Evolutionary conservation across 1,140 invertebrate species (phyloP).

Genomic region (Acyrthosiphon pisum): DNA sequence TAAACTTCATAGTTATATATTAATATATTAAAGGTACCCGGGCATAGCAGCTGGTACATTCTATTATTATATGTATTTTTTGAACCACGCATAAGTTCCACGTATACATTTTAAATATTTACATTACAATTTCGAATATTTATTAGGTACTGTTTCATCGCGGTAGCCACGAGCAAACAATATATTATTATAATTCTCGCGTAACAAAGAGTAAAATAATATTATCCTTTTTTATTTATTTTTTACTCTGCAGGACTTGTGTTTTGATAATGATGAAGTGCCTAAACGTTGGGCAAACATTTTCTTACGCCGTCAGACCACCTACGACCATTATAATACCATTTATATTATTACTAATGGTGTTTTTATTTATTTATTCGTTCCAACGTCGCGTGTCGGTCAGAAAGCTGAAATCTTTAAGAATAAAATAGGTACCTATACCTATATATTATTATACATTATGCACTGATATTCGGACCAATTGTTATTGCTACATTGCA

Average conservation of each 20-base stretch:
- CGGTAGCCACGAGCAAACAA: not conserved
- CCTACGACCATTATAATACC: no score
- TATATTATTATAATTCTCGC: not conserved
- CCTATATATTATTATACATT: not conserved
- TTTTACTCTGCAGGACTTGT: not conserved
- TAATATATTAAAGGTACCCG: not conserved
- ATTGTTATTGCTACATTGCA: not conserved
- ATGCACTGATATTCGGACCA: not conserved
- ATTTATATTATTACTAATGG: not conserved
- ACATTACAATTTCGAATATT: not conserved
- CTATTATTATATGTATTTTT: not conserved
- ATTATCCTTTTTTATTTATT: not conserved
- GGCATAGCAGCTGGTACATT: not conserved
- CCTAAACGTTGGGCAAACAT: not conserved
- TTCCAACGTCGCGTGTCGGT: not conserved
- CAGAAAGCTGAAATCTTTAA: not conserved
- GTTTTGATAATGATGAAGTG: not conserved
- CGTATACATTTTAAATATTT: not conserved
- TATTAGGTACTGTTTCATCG: not conserved
- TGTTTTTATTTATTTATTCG: not conserved
- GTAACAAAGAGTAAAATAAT: not conserved
- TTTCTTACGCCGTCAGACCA: not conserved
- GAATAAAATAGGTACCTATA: not conserved
- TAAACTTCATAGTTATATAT: not conserved
- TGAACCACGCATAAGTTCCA: not conserved